phyloP scores from a whole-genome alignment of 37 sponge, comb jelly and placozoan species.

The Theonella swinhoei region DNA sequence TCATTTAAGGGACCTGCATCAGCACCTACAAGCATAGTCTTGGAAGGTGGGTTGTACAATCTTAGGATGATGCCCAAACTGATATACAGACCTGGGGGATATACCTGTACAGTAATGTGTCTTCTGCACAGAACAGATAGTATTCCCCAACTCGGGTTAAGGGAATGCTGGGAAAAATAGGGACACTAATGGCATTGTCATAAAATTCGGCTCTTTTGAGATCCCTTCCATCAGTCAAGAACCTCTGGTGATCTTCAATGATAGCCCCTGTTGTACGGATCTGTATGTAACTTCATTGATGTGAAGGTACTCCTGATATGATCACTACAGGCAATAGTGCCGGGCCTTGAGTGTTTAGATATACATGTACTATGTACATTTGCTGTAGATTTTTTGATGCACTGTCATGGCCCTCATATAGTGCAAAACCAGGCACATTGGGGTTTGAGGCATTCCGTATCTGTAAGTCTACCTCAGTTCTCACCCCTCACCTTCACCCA shows the following conservation, averaged over 20 bases:
- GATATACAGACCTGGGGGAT: neutral
- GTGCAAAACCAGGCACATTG: neutral
- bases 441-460: neutral
- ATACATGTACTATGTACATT: too few species aligned
- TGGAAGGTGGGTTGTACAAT: neutral
- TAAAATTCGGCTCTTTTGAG: neutral
- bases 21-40: too few species aligned
- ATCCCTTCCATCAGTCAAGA: neutral
- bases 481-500: conserved; percentile 42
- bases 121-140: neutral
- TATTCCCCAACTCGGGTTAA: neutral
- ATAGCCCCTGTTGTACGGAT: neutral
- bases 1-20: too few species aligned
- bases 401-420: conserved; percentile 4
- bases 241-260: neutral
- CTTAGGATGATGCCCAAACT: neutral
- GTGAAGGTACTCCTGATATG: neutral
- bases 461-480: conserved; percentile 21
- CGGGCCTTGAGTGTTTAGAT: conserved; percentile 20
- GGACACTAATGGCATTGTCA: neutral
- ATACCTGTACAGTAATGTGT: neutral
- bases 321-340: conserved; percentile 44
- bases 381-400: neutral
- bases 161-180: neutral
- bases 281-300: neutral